Evolutionary conservation across 2,888 invertebrate species (phyloP).

Genomic region (Fragum fragum): DNA sequence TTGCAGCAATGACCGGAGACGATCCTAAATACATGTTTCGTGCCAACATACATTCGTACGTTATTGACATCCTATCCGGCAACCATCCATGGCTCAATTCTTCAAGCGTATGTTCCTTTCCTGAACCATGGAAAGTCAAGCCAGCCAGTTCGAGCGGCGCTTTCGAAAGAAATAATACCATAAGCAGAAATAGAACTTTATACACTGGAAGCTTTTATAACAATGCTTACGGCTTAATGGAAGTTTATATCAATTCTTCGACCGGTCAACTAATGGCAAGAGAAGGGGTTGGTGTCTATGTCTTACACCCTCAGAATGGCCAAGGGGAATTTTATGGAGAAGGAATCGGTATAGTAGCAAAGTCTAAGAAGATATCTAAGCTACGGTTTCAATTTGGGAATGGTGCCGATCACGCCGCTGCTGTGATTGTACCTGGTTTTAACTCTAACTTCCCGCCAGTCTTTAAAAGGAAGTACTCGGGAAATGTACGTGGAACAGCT

Average conservation of each 20-base stretch:
- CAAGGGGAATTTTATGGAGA: conserved; percentile 60
- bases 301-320: conserved; percentile 53
- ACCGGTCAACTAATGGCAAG: conserved; percentile 29
- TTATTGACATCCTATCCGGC: conserved; percentile 78
- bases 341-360: conserved; percentile 50
- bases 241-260: conserved; percentile 29
- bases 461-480: conserved; percentile 23
- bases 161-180: conserved; percentile 37
- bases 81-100: conserved; percentile 81
- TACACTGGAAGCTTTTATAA: conserved; percentile 70
- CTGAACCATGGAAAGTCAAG: conserved; percentile 71
- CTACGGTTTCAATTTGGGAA: conserved; percentile 43
- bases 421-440: conserved; percentile 44
- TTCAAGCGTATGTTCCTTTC: conserved; percentile 80
- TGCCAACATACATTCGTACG: conserved; percentile 74
- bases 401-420: conserved; percentile 5
- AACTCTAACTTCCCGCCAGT: conserved; percentile 51
- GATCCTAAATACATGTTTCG: conserved; percentile 72
- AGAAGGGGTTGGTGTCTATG: conserved; percentile 54
- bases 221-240: conserved; percentile 67
- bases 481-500: too few species aligned
- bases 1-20: conserved; percentile 74
- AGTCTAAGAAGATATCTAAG: conserved; percentile 34
- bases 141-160: neutral
- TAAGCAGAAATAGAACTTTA: conserved; percentile 30